Conservation (phyloP, 2,113 vertebrate species). For the Odocoileus hemionus region DNA sequence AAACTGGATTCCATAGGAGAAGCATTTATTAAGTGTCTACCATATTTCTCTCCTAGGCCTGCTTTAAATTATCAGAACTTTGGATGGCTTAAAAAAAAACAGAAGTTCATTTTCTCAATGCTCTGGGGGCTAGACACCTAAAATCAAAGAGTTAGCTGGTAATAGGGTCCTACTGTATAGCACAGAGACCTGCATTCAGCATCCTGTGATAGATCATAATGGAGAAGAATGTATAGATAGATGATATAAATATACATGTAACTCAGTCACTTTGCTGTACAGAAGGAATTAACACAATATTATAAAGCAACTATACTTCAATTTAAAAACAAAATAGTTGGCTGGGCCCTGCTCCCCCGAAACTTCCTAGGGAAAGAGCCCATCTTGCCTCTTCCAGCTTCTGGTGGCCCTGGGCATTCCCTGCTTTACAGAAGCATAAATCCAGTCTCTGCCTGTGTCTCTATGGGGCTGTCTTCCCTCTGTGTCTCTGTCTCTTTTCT, state of each 20-base stretch:
- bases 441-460: not conserved
- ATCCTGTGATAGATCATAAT: not conserved
- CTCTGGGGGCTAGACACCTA: not conserved
- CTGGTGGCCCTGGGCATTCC: not conserved
- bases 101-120: not conserved
- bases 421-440: not conserved
- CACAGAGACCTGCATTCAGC: not conserved
- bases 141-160: not conserved
- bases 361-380: not conserved
- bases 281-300: not conserved
- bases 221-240: not conserved
- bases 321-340: not conserved
- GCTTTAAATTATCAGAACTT: not conserved
- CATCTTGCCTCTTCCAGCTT: not conserved
- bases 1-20: not conserved
- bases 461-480: not conserved
- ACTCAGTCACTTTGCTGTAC: not conserved
- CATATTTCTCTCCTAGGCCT: not conserved
- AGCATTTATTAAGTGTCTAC: not conserved
- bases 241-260: not conserved
- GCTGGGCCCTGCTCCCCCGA: fast-evolving
- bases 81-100: not conserved
- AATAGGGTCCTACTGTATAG: not conserved
- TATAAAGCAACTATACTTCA: not conserved
- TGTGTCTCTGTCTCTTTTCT: not conserved